phyloP scores from a whole-genome alignment of 2,797 vertebrate genomes.

The Parauchenoglanis ngamensis region DNA sequence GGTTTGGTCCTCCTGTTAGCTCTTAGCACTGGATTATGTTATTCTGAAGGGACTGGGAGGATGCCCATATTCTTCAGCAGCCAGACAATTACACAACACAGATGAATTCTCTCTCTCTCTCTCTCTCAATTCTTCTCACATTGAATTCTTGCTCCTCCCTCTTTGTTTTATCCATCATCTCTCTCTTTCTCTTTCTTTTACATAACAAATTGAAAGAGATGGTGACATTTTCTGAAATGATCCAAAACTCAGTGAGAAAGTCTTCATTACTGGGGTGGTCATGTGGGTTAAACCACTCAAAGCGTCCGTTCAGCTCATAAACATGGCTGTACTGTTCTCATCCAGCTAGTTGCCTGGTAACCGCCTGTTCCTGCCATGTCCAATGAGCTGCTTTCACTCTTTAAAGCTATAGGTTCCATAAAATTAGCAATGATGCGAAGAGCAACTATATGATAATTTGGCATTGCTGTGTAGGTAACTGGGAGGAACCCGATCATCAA shows the following conservation, averaged over 20 bases:
- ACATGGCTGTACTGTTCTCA: slow-evolving; percentile 7
- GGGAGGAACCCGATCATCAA: not conserved
- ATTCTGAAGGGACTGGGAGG: slow-evolving; percentile 70
- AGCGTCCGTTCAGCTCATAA: not conserved
- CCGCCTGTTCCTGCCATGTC: not conserved
- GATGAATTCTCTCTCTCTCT: slow-evolving; percentile 34
- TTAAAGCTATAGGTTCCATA: slow-evolving; percentile 2
- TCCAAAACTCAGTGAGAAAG: not conserved
- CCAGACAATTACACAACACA: slow-evolving; percentile 50
- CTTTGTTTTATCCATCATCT: not conserved
- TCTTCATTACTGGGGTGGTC: not conserved
- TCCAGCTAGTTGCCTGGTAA: slow-evolving; percentile 32
- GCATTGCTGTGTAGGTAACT: not conserved
- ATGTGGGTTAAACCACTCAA: not conserved
- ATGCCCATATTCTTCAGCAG: slow-evolving; percentile 49
- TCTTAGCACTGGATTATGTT: slow-evolving; percentile 70
- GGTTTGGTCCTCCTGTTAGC: slow-evolving; percentile 61
- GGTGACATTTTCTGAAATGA: not conserved
- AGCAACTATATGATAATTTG: not conserved
- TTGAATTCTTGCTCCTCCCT: slow-evolving; percentile 1
- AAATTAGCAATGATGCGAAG: not conserved
- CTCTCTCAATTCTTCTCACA: not conserved
- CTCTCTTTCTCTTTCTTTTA: not conserved
- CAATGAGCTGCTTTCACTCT: not conserved
- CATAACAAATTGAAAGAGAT: not conserved